These are phyloP conservation scores for Neria commutata DNA, from an alignment of 2,888 invertebrate genomes.

Conservation along the genomic window DNA sequence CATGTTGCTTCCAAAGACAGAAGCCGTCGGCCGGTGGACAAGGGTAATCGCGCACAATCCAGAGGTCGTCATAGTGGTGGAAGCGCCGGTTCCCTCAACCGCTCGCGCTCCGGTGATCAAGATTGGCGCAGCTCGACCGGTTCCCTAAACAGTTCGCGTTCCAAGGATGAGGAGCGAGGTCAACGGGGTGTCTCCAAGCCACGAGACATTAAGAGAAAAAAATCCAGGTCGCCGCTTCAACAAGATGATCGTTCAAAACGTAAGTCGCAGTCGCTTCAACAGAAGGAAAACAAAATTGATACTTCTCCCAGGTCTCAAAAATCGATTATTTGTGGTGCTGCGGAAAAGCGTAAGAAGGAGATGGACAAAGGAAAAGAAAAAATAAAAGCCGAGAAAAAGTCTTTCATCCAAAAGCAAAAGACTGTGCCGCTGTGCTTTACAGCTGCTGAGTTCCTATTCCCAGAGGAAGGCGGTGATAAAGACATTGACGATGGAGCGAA, in stretches of 20 bases:
- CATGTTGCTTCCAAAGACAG: background rate
- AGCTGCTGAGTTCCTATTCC: slow-evolving; percentile 36
- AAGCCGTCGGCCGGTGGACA: background rate
- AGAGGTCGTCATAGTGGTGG: slow-evolving; percentile 19
- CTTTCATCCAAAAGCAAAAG: background rate
- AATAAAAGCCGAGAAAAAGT: slow-evolving; percentile 26
- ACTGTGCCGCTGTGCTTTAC: slow-evolving; percentile 32
- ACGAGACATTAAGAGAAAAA: background rate
- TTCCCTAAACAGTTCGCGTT: slow-evolving; percentile 10
- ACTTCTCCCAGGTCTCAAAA: background rate
- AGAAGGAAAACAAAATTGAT: too few species aligned
- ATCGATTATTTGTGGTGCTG: slow-evolving; percentile 5
- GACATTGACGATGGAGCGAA: slow-evolving; percentile 5
- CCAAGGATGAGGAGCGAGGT: background rate
- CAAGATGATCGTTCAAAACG: too few species aligned
- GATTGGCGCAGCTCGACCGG: background rate
- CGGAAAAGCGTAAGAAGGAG: slow-evolving; percentile 31
- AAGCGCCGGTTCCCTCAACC: slow-evolving; percentile 17
- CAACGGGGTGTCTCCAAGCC: background rate
- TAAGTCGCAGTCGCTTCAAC: too few species aligned
- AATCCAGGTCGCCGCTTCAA: slow-evolving; percentile 18
- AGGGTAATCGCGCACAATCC: background rate
- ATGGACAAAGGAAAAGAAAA: slow-evolving; percentile 33
- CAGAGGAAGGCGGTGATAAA: slow-evolving; percentile 26
- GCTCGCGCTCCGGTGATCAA: slow-evolving; percentile 25